Evolutionary conservation across 2,113 vertebrate genomes (phyloP), one percentile per base, ranked within the genome.

Genomic region (Aptenodytes forsteri): DNA sequence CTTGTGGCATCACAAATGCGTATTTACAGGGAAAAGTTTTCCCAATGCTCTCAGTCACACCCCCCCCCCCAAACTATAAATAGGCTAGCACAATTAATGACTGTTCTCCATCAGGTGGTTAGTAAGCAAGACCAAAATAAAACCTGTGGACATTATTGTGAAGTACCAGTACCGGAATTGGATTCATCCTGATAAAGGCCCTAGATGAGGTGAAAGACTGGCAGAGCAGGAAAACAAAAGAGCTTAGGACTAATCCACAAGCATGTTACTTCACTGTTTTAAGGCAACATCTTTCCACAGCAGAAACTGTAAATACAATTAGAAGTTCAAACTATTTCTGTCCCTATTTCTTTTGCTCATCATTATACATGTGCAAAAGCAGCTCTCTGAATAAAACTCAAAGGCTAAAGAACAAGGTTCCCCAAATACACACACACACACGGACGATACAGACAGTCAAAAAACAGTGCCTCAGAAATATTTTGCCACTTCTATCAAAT

Each of bases 1-100:
- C 27, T 38, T 52, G 61, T 61, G 46, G 50, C 49, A 83, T 17
- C 70, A 65, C 5, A 10, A 50, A 42, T 1, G 1, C 1, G 0
- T 27, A 80, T 44, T 44, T 76, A 83, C 36, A 76, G 15, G 26
- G 50, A 75, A 72, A 71, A 70, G 40, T 71, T 69, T 52, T 47
- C 47, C 47, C 23, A 29, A 7, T 44, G 69, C 30, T 73, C 86
- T 66, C 44, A 40, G 36, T 12, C 40, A 40, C 54, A 42, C 36
- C 36, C 36, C 36, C 36, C 36, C 36, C 44, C 7, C 44, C 5
- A 32, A 72, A 67, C 13, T 70, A 36, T 64, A 93, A 84, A 90
- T 6, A 80, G 40, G 9, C 27, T 71, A 61, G 54, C 38, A 88
- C 58, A 55, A 47, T 52, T 66, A 90, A 32, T 32, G 46, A 61